Percentiles rank a stretch among this genome's conserved stretches.
Evolutionary conservation across 2,113 vertebrate genomes (phyloP).

Genomic region (Strix aluco): DNA sequence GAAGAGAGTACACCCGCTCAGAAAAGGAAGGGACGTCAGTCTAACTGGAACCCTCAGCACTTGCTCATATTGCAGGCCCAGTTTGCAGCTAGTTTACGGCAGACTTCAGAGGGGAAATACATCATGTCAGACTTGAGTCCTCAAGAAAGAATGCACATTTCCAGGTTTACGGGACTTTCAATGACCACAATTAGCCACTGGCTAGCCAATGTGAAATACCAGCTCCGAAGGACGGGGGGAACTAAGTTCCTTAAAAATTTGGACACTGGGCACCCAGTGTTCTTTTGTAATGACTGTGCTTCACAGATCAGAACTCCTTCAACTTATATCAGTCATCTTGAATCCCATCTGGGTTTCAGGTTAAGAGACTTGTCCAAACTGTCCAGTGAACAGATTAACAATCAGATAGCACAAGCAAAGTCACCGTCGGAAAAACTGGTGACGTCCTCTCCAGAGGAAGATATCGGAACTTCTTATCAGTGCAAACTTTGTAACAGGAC

Average conservation of each 20-base stretch:
- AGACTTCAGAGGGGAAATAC: conserved; percentile 94
- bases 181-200: conserved; percentile 99
- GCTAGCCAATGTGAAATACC: conserved; percentile 99
- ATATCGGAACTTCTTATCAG: conserved; percentile 87
- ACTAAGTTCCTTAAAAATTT: conserved; percentile 99
- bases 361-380: conserved; percentile 95
- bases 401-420: conserved; percentile 93
- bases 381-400: conserved; percentile 91
- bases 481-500: conserved; percentile 99
- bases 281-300: conserved; percentile 99
- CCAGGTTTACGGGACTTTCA: conserved; percentile 96
- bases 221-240: conserved; percentile 97
- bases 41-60: conserved; percentile 99
- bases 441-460: conserved; percentile 90
- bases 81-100: conserved; percentile 96
- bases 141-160: conserved; percentile 99
- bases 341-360: conserved; percentile 97
- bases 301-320: conserved; percentile 98
- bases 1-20: conserved; percentile 95
- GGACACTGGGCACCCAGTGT: conserved; percentile 97
- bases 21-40: conserved; percentile 98
- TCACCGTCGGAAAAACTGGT: conserved; percentile 93
- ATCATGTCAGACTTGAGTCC: conserved; percentile 99
- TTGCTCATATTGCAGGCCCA: conserved; percentile 98
- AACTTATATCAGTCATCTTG: conserved; percentile 96